Base-by-base conservation (phyloP, 2,797 vertebrate species). In the Hippopotamyrus pictus region DNA sequence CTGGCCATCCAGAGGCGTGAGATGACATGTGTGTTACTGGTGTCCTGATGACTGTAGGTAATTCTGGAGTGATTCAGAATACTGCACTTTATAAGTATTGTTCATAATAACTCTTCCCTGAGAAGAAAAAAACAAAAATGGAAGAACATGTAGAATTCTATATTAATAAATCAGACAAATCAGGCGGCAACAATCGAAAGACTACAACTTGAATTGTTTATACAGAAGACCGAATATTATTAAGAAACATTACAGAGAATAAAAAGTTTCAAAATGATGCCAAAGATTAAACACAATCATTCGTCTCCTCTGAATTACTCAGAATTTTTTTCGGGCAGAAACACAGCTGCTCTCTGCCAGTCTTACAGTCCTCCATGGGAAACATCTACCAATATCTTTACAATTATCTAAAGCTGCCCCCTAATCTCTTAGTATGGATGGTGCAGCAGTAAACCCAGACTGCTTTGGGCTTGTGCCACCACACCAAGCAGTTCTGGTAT, bases 401-500 rank as follows among this genome's bases (percentile, higher is more conserved):
- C n/a, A n/a, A 22, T 44, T 9, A 33, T 51, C 57, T n/a, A 79
- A 54, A 51, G 25, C 17, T 17, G 41, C 29, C 85, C 50, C 25
- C 51, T 19, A 57, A 59, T 41, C 14, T 57, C 3, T 88, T 25
- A 14, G n/a, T 46, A 46, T 88, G 86, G 88, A 51, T 29, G 79
- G 53, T 54, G 37, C 25, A 50, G n/a, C 33, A 29, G 12, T 83
- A 83, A 59, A 88, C 25, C 12, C 44, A n/a, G 29, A 53, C 19
- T n/a, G 8, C 65, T 59, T 82, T 48, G 53, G 46, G 48, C 76
- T 84, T 57, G 76, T 19, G 87, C 73, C 76, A 65, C 41, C 53
- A 88, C 5, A 22, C 86, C 33, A 41, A 83, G 33, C 86, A 88
- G 89, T 22, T 88, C 50, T 57, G 53, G 41, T 17, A 83, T 83